A percentile compares a stretch with the other conserved stretches of the same genome.
phyloP scores from a whole-genome alignment of 2,113 vertebrate genomes.

The Maccullochella peelii region DNA sequence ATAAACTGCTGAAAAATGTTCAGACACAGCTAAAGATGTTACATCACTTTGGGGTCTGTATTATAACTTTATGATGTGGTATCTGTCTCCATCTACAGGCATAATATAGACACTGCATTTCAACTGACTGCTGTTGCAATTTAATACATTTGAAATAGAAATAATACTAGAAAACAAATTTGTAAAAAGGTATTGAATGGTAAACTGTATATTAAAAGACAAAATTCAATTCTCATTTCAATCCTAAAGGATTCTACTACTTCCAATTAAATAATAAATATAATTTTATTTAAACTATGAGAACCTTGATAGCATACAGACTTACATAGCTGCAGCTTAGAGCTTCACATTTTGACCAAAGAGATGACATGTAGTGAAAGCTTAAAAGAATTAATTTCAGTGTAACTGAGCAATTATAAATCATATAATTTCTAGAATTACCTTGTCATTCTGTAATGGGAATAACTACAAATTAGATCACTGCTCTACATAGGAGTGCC shows the following conservation, averaged over 20 bases:
- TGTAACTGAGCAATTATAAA: no score
- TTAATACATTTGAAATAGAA: not conserved
- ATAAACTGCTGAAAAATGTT: not conserved
- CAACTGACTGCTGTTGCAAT: not conserved
- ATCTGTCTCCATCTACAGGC: constrained; percentile 76
- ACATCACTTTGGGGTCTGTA: not conserved
- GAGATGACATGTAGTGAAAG: not conserved
- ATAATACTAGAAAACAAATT: not conserved
- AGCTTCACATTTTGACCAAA: no score
- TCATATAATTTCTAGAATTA: not conserved
- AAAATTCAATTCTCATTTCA: not conserved
- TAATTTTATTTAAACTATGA: not conserved
- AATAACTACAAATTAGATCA: not conserved
- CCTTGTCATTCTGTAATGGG: not conserved
- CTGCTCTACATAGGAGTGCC: not conserved
- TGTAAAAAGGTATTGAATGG: not conserved
- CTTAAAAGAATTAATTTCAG: not conserved
- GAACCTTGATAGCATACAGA: not conserved
- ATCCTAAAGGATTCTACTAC: not conserved
- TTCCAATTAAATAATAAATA: not conserved
- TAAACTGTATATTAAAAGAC: not conserved
- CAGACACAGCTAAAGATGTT: not conserved
- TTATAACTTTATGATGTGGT: constrained; percentile 17
- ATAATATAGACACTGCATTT: constrained; percentile 11
- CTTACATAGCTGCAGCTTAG: not conserved